These are phyloP conservation scores for Rhinopomastus cyanomelas DNA, from an alignment of 2,113 vertebrate species.

Conservation along the genomic window DNA sequence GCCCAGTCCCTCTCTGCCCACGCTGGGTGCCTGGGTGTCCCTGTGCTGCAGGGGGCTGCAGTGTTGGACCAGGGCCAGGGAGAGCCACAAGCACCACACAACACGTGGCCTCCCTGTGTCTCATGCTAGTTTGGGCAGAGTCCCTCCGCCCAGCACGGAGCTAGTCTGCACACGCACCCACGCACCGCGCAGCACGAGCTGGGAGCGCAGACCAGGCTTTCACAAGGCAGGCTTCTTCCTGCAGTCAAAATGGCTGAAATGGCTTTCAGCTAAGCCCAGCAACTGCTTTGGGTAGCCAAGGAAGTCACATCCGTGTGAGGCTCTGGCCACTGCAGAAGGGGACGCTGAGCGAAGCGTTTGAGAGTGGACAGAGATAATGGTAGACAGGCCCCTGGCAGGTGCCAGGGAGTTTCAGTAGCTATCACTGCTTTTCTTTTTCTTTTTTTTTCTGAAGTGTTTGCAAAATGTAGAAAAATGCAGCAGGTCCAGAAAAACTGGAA, in stretches of 20 bases:
- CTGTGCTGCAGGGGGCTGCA: not conserved
- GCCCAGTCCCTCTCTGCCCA: accelerated
- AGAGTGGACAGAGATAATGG: not conserved
- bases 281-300: not conserved
- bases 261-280: not conserved
- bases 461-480: slow-evolving; percentile 72
- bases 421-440: not conserved
- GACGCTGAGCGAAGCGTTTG: not conserved
- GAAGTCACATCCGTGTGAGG: not conserved
- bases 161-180: not conserved
- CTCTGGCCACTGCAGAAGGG: not conserved
- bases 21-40: not conserved
- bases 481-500: slow-evolving; percentile 81
- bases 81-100: accelerated
- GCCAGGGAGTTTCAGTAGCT: not conserved
- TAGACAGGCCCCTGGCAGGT: not conserved
- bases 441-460: slow-evolving; percentile 23
- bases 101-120: not conserved
- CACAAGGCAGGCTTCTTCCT: not conserved
- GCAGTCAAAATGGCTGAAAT: not conserved
- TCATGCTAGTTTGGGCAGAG: not conserved
- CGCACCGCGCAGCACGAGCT: accelerated
- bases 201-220: not conserved
- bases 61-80: accelerated
- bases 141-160: not conserved